Evolutionary conservation across 2,797 vertebrate species (phyloP).

Genomic region (Tamandua tetradactyla): DNA sequence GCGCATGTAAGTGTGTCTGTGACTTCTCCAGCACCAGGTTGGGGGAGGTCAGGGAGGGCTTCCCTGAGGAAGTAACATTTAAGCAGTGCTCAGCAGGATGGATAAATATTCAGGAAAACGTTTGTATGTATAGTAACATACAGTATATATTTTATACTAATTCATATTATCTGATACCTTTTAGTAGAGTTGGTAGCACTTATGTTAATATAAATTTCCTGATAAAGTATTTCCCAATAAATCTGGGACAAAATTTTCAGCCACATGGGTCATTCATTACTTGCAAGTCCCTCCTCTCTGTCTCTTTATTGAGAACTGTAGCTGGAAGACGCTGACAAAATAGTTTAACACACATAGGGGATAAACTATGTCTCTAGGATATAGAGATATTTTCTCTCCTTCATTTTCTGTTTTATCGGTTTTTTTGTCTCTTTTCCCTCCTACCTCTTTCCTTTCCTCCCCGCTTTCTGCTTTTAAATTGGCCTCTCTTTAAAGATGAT

Average conservation of each 20-base stretch:
- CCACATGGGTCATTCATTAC: not conserved
- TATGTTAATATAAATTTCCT: conserved; percentile 21
- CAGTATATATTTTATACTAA: not conserved
- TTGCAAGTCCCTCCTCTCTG: not conserved
- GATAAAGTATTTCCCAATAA: not conserved
- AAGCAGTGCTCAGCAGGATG: not conserved
- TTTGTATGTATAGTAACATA: not conserved
- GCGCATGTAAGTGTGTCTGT: too few relatives aligned
- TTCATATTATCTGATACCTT: conserved; percentile 1
- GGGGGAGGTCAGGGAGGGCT: not conserved
- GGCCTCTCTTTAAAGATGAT: conserved; percentile 9
- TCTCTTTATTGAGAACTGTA: not conserved
- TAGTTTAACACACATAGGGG: too few relatives aligned
- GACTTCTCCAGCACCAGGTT: not conserved
- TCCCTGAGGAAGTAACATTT: not conserved
- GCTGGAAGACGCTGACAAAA: not conserved
- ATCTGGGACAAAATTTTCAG: not conserved
- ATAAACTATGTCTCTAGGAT: not conserved
- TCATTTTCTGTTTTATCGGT: not conserved
- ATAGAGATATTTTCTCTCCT: not conserved
- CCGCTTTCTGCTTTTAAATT: not conserved
- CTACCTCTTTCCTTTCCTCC: not conserved
- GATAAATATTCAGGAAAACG: not conserved
- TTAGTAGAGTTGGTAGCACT: not conserved
- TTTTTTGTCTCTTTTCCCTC: not conserved